phyloP scores from a whole-genome alignment of 2,888 invertebrate genomes.

The Erebia epiphron region DNA sequence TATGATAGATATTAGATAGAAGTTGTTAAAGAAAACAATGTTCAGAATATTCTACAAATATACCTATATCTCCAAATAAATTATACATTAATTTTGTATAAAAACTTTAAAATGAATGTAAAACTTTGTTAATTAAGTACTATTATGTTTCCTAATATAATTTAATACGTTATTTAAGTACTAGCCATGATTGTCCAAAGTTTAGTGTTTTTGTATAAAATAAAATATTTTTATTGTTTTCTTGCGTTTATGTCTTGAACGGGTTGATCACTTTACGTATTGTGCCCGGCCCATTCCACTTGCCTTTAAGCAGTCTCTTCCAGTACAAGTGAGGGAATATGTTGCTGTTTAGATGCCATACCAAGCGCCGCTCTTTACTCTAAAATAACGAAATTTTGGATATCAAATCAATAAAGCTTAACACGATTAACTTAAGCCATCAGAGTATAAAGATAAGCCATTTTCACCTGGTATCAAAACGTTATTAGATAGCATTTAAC shows the following conservation, averaged over 20 bases:
- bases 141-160: neutral
- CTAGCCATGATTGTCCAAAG: conserved; percentile 19
- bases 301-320: conserved; percentile 90
- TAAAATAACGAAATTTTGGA: conserved; percentile 53
- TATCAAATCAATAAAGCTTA: too few species aligned
- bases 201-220: conserved; percentile 29
- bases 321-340: conserved; percentile 94
- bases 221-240: conserved; percentile 36
- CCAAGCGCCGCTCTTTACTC: conserved; percentile 80
- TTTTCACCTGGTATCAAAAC: too few species aligned
- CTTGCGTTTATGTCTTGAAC: conserved; percentile 42
- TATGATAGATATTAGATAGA: neutral
- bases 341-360: conserved; percentile 91
- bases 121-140: neutral
- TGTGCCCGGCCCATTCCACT: conserved; percentile 88
- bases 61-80: neutral
- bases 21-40: neutral
- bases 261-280: conserved; percentile 80
- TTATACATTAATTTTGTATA: neutral
- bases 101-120: neutral
- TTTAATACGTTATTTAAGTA: neutral
- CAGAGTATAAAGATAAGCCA: too few species aligned
- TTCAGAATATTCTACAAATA: neutral
- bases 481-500: too few species aligned
- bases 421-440: too few species aligned